Conservation (phyloP, 2,797 vertebrate genomes). For the Chloroceryle amazona region DNA sequence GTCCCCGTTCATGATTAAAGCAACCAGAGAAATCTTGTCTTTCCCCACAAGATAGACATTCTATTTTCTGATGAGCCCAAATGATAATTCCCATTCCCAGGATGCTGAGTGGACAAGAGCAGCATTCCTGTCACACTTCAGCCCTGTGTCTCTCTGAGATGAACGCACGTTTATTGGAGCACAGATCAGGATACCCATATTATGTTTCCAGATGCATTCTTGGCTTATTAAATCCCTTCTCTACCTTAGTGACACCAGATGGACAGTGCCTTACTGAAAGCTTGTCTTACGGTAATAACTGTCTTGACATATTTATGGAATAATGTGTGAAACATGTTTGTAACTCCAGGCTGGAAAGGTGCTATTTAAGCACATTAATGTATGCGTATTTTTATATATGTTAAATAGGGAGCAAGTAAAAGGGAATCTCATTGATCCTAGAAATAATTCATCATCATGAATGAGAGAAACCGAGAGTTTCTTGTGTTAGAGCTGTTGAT, state of each 20-base stretch:
- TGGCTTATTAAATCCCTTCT: constrained; percentile 25
- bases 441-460: constrained; percentile 1
- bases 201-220: not conserved
- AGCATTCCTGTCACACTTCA: not conserved
- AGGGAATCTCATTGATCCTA: constrained; percentile 16
- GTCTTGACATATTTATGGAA: not conserved
- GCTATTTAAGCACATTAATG: not conserved
- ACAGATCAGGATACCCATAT: not conserved
- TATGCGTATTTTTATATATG: not conserved
- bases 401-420: not conserved
- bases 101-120: not conserved
- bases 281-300: not conserved
- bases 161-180: not conserved
- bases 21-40: not conserved
- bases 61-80: not conserved
- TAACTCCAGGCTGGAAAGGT: constrained; percentile 8
- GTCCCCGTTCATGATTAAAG: not conserved
- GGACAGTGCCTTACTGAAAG: not conserved
- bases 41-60: not conserved
- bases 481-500: not conserved
- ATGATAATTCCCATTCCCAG: not conserved
- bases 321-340: not conserved
- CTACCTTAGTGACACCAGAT: constrained; percentile 40
- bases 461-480: not conserved
- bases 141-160: not conserved